phyloP scores from a whole-genome alignment of 2,797 vertebrate genomes.

The Sebastes steindachneri region DNA sequence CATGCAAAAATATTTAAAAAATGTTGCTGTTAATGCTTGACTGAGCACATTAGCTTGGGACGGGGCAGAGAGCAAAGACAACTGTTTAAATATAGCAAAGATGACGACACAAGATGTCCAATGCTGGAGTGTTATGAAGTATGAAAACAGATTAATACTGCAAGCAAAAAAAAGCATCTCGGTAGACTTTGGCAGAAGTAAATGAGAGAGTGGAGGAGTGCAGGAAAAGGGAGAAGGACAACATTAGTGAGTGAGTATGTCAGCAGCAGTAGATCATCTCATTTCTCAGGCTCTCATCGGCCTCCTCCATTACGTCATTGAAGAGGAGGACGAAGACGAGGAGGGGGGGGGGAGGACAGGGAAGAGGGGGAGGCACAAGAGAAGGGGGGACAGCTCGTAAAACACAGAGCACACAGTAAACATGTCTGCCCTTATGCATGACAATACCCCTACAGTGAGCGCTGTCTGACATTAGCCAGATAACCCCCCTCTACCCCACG shows the following conservation, averaged over 20 bases:
- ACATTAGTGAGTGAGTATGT: conserved; percentile 76
- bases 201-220: conserved; percentile 56
- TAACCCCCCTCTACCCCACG: conserved; percentile 56
- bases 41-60: conserved; percentile 6
- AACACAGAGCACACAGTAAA: conserved; percentile 90
- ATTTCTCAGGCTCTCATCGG: conserved; percentile 87
- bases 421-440: conserved; percentile 89
- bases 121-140: conserved; percentile 7
- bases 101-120: neutral
- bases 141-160: conserved; percentile 23
- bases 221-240: conserved; percentile 70
- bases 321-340: conserved; percentile 71
- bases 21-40: conserved; percentile 24
- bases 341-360: conserved; percentile 38
- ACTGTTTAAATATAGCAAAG: conserved; percentile 15
- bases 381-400: conserved; percentile 85
- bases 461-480: conserved; percentile 89
- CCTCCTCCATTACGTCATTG: conserved; percentile 86
- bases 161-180: conserved; percentile 5
- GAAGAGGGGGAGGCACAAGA: conserved; percentile 56
- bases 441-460: conserved; percentile 88
- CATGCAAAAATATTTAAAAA: neutral
- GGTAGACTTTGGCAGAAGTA: conserved; percentile 42
- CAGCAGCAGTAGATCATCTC: conserved; percentile 87
- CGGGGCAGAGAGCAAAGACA: neutral